Evolutionary conservation across 2,113 vertebrate species (phyloP).

Genomic region (Microcebus lehilahytsara): DNA sequence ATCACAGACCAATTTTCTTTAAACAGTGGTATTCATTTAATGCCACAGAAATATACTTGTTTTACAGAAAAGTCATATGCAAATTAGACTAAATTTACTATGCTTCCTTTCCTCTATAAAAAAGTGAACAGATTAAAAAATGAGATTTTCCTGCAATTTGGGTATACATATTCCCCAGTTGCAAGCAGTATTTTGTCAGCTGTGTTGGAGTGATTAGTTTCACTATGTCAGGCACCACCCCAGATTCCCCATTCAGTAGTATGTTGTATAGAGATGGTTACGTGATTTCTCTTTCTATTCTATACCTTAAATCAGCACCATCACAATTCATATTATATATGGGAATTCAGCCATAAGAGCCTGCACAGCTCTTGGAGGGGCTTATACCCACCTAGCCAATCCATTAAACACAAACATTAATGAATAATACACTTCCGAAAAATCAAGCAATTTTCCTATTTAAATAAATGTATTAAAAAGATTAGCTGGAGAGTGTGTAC

Average conservation of each 20-base stretch:
- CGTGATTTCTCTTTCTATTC: constrained; percentile 65
- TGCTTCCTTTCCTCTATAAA: constrained; percentile 44
- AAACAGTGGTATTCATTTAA: constrained; percentile 42
- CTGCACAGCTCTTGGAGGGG: constrained; percentile 43
- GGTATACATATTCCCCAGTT: background rate
- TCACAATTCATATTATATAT: constrained; percentile 33
- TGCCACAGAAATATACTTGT: background rate
- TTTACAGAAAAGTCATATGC: constrained; percentile 46
- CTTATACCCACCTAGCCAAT: constrained; percentile 13
- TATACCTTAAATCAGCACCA: constrained; percentile 19
- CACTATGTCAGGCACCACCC: constrained; percentile 57
- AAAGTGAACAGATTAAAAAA: constrained; percentile 36
- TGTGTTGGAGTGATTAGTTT: background rate
- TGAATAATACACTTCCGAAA: background rate
- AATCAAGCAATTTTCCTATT: constrained; percentile 14
- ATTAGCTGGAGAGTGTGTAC: constrained; percentile 24
- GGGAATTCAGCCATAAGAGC: constrained; percentile 69
- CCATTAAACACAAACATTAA: constrained; percentile 26
- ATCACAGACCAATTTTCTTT: constrained; percentile 24
- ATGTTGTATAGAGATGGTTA: constrained; percentile 60
- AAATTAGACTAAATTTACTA: constrained; percentile 48
- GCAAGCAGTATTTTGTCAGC: constrained; percentile 1
- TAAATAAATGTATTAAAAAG: constrained; percentile 51
- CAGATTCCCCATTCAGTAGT: constrained; percentile 68
- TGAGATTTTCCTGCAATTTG: constrained; percentile 17